These are phyloP conservation scores for Synergus umbraculus DNA, from an alignment of 2,888 invertebrate genomes.

Conservation along the genomic window DNA sequence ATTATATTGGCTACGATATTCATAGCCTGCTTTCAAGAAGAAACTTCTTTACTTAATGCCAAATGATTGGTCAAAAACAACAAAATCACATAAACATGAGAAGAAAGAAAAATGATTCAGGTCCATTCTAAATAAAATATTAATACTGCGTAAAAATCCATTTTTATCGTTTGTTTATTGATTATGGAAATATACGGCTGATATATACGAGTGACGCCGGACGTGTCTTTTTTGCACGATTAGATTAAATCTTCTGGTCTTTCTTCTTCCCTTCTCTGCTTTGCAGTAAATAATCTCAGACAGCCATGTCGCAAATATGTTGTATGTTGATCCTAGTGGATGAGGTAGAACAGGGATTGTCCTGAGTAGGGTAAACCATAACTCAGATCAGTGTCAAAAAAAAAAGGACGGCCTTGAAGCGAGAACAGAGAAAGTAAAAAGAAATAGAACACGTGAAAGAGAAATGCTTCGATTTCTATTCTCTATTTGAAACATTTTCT, in stretches of 20 bases:
- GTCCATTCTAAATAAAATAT: not conserved
- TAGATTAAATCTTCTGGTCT: constrained; percentile 17
- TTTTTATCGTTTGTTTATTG: not conserved
- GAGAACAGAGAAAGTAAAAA: constrained; percentile 25
- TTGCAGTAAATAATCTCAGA: constrained; percentile 28
- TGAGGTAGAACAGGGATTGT: constrained; percentile 46
- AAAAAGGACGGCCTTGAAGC: constrained; percentile 50
- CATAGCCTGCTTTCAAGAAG: not conserved
- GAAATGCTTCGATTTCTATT: constrained; percentile 29
- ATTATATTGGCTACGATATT: constrained; percentile 21
- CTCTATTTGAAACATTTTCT: constrained; percentile 10
- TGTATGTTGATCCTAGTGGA: constrained; percentile 38
- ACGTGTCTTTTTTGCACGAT: constrained; percentile 20
- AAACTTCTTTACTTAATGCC: not conserved
- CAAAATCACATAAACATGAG: not conserved
- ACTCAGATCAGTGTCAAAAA: constrained; percentile 62
- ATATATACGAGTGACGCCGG: not conserved
- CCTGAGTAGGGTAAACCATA: constrained; percentile 60
- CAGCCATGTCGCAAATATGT: constrained; percentile 40
- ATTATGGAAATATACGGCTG: not conserved
- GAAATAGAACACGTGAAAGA: constrained; percentile 44
- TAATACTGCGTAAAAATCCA: not conserved
- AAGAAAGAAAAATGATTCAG: no score
- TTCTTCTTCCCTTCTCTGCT: not conserved
- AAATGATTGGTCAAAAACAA: no score